Base-by-base conservation (phyloP, 2,797 vertebrate species). In the Sebastes variabilis region DNA sequence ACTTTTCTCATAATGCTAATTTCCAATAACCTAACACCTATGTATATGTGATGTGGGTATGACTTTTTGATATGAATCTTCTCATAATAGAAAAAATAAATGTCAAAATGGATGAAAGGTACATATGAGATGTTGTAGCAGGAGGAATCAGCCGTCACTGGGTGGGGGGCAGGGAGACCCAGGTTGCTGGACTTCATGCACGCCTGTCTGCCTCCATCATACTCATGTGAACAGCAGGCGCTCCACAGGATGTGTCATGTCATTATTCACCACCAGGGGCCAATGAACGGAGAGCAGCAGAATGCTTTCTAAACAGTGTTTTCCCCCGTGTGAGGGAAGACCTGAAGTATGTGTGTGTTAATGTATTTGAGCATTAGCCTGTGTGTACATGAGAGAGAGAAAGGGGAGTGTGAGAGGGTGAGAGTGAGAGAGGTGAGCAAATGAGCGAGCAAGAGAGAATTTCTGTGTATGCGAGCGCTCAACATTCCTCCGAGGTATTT, bases 251-350 rank as follows among this genome's bases (percentile, higher is more conserved):
- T 92, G 89, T 93, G 91, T 93, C 90, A 88, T 92, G 90, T 88
- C 90, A 88, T 90, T 92, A 93, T 91, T 92, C 73, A 85, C 90
- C 89, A 91, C 90, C 90, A 93, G 87, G 85, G 90, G 89, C 90
- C 89, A 92, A 89, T 87, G 86, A 80, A 61, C 11, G 3, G 38
- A 75, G 81, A 86, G 90, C 84, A 66, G 70, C 77, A 67, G 83
- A 87, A 79, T 56, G 85, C 74, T 88, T 82, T 87, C 72, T 66
- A 75, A 87, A 90, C 84, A 84, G 62, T 64, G 62, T 79, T 78
- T 82, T 80, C 82, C 67, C 70, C 70, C 60, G 81, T 81, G 84
- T 25, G 22, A 84, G 87, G 77, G 85, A 89, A 82, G 81, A 80
- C 77, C 84, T 79, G 49, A 75, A 46, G 12, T 75, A 58, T 65